Percentiles rank a stretch among this genome's conserved stretches.
Evolutionary conservation across 2,888 invertebrate genomes (phyloP).

Genomic region (Ypsolopha scabrella): DNA sequence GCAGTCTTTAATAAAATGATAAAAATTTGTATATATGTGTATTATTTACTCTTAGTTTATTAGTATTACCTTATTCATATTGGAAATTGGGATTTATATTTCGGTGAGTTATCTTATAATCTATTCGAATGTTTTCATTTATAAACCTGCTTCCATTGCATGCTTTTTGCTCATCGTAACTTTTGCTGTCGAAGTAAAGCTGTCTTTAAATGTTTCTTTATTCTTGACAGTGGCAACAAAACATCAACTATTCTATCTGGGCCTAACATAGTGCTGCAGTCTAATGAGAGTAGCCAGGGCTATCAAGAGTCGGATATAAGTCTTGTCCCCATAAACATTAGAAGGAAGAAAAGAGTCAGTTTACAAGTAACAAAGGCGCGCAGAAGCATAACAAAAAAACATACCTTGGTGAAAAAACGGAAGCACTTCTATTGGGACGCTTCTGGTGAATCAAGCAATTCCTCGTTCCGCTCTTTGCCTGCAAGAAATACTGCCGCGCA

Average conservation of each 20-base stretch:
- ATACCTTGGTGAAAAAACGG: neutral
- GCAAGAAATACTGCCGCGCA: conserved; percentile 13
- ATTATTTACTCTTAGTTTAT: no score
- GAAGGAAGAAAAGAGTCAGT: conserved; percentile 26
- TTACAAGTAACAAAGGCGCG: conserved; percentile 7
- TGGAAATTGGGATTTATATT: no score
- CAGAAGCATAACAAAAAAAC: no score
- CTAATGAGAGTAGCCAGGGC: conserved; percentile 44
- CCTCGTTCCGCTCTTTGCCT: conserved; percentile 17
- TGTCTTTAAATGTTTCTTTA: neutral
- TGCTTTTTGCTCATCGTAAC: conserved; percentile 12
- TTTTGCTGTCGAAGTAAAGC: conserved; percentile 12
- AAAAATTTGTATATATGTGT: no score
- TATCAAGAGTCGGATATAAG: conserved; percentile 49
- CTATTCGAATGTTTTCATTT: neutral
- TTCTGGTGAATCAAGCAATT: conserved; percentile 32
- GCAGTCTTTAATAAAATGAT: no score
- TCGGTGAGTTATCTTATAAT: no score
- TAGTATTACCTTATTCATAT: no score
- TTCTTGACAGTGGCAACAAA: conserved; percentile 4
- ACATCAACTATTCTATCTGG: conserved; percentile 2
- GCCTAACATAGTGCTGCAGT: conserved; percentile 17
- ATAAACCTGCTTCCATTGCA: conserved; percentile 55
- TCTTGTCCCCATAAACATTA: conserved; percentile 19
- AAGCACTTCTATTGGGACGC: conserved; percentile 20